phyloP scores from a whole-genome alignment of 2,113 vertebrate genomes.

The Heterotilapia buettikoferi region DNA sequence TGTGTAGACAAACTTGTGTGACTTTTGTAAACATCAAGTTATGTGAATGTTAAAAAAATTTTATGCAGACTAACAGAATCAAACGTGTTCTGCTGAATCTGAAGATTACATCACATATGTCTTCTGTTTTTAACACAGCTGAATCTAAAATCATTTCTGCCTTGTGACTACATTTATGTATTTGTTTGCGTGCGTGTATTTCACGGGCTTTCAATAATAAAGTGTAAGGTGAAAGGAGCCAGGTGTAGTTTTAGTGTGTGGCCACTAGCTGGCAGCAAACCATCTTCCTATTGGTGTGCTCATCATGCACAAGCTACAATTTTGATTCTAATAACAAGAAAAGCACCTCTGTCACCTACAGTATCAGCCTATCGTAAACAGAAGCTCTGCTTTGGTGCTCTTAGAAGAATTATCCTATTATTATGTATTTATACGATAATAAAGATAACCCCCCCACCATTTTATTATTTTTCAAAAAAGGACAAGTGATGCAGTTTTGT shows the following conservation, averaged over 20 bases:
- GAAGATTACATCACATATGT: not conserved
- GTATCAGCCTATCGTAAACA: not conserved
- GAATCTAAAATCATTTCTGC: not conserved
- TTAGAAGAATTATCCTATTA: not conserved
- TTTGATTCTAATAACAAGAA: not conserved
- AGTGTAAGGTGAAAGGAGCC: not conserved
- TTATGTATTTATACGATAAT: not conserved
- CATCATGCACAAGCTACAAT: not conserved
- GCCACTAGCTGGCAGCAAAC: conserved; percentile 47
- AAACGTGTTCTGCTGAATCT: not conserved
- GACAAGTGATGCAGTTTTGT: not conserved
- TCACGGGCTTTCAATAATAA: fast-evolving
- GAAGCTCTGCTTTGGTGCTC: not conserved
- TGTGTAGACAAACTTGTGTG: not conserved
- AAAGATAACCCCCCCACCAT: too few species aligned
- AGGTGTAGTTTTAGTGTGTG: not conserved
- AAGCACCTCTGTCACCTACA: not conserved
- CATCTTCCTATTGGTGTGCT: not conserved
- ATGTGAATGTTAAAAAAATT: not conserved
- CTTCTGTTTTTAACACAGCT: fast-evolving
- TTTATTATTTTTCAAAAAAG: not conserved
- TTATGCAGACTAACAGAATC: not conserved
- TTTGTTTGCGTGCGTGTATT: not conserved
- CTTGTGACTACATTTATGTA: not conserved
- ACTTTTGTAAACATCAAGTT: not conserved